phyloP scores from a whole-genome alignment of 53 echinoderm and acorn worm species.

The Glandiceps talaboti region DNA sequence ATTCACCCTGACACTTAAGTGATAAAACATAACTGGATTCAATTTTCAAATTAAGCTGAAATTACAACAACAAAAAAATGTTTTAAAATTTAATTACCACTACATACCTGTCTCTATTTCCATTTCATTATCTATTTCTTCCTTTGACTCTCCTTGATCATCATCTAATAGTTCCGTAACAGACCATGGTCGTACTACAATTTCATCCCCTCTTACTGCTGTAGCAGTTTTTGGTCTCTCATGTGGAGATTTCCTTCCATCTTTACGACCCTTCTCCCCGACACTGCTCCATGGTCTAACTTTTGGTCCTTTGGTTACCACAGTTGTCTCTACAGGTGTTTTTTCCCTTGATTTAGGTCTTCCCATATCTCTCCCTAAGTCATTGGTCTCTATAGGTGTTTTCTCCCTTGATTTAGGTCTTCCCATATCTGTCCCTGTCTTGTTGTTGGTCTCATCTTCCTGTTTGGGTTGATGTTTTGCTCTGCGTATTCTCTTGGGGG shows the following conservation, averaged over 20 bases:
- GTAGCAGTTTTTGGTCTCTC: not conserved
- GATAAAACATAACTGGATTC: too few species aligned
- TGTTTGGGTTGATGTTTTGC: not conserved
- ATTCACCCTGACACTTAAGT: too few species aligned
- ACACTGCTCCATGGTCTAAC: not conserved
- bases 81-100: too few species aligned
- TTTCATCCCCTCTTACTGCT: not conserved
- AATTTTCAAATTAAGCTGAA: too few species aligned
- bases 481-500: not conserved
- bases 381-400: not conserved
- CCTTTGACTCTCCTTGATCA: too few species aligned
- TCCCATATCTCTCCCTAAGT: not conserved
- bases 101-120: too few species aligned
- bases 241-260: not conserved
- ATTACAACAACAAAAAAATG: too few species aligned
- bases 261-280: not conserved
- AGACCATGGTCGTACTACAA: conserved; percentile 12
- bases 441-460: too few species aligned
- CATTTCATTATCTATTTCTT: too few species aligned
- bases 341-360: not conserved
- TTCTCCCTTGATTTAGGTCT: not conserved
- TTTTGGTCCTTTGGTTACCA: not conserved
- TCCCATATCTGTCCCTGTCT: not conserved
- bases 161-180: conserved; percentile 20
- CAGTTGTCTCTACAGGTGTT: not conserved